phyloP scores from a whole-genome alignment of 2,113 vertebrate species.

The Bambusicola thoracicus region DNA sequence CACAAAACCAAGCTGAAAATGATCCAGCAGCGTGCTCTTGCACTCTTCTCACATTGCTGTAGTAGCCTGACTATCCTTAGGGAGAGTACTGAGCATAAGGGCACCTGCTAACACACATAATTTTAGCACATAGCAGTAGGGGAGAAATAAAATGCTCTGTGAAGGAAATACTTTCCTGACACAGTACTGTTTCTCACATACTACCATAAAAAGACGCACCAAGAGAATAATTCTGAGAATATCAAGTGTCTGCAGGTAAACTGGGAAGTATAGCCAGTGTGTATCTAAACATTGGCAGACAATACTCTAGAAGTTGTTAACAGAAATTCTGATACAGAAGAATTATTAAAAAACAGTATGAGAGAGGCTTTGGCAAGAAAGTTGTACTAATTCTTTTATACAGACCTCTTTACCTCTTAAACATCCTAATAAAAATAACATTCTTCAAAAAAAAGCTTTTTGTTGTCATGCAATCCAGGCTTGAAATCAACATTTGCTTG shows the following conservation, averaged over 20 bases:
- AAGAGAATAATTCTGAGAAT: background rate
- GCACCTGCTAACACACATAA: background rate
- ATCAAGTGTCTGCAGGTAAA: background rate
- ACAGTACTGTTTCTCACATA: background rate
- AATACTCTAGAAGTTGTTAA: background rate
- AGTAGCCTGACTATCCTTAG: background rate
- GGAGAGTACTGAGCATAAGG: background rate
- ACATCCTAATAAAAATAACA: background rate
- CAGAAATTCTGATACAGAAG: background rate
- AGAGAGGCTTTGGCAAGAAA: background rate
- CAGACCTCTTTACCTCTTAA: background rate
- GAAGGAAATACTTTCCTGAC: background rate
- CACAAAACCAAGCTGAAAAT: background rate
- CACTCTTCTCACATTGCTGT: fast-evolving
- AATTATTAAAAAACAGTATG: background rate
- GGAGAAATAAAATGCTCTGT: background rate
- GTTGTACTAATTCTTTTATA: fast-evolving
- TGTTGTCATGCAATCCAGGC: background rate
- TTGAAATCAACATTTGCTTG: background rate
- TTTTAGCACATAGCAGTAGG: background rate
- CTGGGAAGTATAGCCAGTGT: background rate
- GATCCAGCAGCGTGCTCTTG: background rate
- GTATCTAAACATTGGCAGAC: background rate
- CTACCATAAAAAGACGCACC: background rate
- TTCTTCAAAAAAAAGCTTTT: background rate